Evolutionary conservation across 2,113 vertebrate genomes (phyloP).

Genomic region (Hippopotamus amphibius): DNA sequence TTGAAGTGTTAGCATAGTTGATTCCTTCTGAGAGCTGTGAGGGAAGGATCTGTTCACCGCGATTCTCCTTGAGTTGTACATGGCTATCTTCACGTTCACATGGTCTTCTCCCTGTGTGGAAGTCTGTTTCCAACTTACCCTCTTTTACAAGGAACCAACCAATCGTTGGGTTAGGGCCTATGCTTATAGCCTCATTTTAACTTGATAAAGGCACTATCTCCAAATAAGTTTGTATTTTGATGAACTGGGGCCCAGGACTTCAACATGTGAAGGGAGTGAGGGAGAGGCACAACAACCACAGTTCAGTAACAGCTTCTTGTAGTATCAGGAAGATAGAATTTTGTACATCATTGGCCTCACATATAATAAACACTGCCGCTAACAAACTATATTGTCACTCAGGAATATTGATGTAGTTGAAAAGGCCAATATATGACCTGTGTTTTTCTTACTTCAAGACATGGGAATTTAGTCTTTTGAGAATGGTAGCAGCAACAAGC

Average conservation of each 20-base stretch:
- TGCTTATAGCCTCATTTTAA: background rate
- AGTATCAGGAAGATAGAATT: background rate
- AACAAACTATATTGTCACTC: background rate
- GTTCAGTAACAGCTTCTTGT: background rate
- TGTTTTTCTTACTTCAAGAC: background rate
- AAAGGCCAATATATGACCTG: background rate
- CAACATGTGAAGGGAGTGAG: background rate
- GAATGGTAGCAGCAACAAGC: background rate
- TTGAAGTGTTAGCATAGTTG: background rate
- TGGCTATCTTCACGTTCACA: background rate
- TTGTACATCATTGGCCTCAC: background rate
- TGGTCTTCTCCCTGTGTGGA: background rate
- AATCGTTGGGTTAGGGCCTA: background rate
- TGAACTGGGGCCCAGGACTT: background rate
- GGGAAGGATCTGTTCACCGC: background rate
- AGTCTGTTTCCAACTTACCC: background rate
- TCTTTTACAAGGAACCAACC: background rate
- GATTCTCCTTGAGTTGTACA: background rate
- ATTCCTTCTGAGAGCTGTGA: background rate
- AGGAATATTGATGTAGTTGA: background rate
- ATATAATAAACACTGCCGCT: background rate
- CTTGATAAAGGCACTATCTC: background rate
- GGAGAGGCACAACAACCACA: background rate
- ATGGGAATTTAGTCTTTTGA: background rate
- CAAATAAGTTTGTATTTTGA: constrained; percentile 11